Base-by-base conservation (phyloP, 2,113 vertebrate species). In the Nyctereutes procyonoides region DNA sequence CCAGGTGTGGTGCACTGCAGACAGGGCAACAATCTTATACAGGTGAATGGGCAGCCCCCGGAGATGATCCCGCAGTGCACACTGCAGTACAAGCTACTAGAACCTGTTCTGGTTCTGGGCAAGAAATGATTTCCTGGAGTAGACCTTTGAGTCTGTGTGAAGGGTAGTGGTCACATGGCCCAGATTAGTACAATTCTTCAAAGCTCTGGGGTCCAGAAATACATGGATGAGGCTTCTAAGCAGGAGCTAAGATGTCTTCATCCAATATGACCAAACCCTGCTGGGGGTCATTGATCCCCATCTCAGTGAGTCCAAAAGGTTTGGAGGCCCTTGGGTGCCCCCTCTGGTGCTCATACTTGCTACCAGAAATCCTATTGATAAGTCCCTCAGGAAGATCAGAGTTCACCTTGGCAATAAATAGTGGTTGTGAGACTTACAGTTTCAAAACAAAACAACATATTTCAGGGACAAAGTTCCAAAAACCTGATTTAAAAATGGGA, bases 321-420 rank as follows among this genome's bases (percentile, higher is more conserved):
- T 35, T 73, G 35, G 62, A 55, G 19, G n/a, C 10, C 24, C 48
- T 56, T 43, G 43, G 82, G n/a, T 67, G 26, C 48, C 32, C 26
- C 43, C 43, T 43, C 43, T 56, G 82, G n/a, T 67, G 26, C 48
- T 43, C 26, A 2, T 56, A 14, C 26, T 86, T 14, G 17, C 26
- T 56, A 32, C 58, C 58, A 65, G 71, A 86, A 77, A 86, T 86
- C 19, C 17, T 43, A 32, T 35, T n/a, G 51, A 67, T 65, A 38
- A 86, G 4, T 13, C 38, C 13, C 55, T 65, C 19, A 43, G 77
- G 58, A 77, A 28, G 71, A 14, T 32, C n/a, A 32, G 48, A 35
- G 48, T 65, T 65, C n/a, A 77, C 10, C n/a, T 93, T 93, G 76
- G 30, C 65, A 56, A 77, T 93, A 65, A 93, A 86, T 26, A 65